Evolutionary conservation across 2,797 vertebrate species (phyloP), one percentile per base, ranked within the genome.

Genomic region (Spinus pinus): DNA sequence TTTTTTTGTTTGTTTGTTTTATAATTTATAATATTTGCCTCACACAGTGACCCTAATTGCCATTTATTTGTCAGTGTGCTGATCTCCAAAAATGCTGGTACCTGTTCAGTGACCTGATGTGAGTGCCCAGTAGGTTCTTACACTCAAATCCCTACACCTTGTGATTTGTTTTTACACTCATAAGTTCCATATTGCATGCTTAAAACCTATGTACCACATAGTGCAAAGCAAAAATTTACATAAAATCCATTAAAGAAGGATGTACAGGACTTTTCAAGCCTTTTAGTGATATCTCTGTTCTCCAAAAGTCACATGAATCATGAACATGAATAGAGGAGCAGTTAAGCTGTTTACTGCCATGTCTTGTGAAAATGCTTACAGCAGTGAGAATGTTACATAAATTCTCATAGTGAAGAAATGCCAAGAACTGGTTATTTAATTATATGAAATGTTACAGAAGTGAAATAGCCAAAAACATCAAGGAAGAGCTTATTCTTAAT

Each of bases 81-180:
- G 27, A 31, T 50, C 57, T 75, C 47, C 41, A 39, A 20, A 92
- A 47, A 14, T 53, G 27, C 4, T 47, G 17, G 8, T 77, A 14
- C 42, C 10, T 83, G 1, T 46, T 66, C 57, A 72, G 42, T 53
- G 49, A 39, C 41, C 12, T 53, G 13, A 17, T 54, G 22, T 39
- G 28, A 54, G 24, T 58, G n/a, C 18, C 30, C 25, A 22, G 0
- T 64, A 67, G n/a, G 14, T 54, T 78, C 50, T 33, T 71, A 18
- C 22, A 19, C 42, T 77, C 31, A 86, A 86, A 53, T 53, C 16
- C 23, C 27, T 86, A 16, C 21, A 75, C 20, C 11, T 64, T 86
- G 18, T 51, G 50, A 53, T 57, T 65, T 64, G 8, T 41, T 77
- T 60, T 69, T 20, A 33, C 0, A 0, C 81, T 77, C 27, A 2